A percentile compares a stretch with the other conserved stretches of the same genome.
phyloP scores from a whole-genome alignment of 2,888 invertebrate species.

The Apoderus coryli region DNA sequence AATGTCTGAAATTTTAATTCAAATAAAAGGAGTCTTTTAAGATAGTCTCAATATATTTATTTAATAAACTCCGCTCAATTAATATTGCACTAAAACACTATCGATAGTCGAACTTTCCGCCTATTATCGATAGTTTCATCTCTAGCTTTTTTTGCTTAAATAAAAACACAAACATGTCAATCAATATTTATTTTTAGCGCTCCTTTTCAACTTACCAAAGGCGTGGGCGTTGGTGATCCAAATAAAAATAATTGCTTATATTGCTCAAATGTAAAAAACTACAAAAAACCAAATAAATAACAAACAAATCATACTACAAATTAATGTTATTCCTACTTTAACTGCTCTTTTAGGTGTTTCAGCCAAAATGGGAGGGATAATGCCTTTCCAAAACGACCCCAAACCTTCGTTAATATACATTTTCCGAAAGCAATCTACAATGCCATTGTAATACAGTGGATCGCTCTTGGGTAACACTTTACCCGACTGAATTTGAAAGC shows the following conservation, averaged over 20 bases:
- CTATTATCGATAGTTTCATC: too few relatives aligned
- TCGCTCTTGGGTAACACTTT: conserved; percentile 30
- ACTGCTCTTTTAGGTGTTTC: conserved; percentile 92
- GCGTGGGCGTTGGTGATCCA: conserved; percentile 58
- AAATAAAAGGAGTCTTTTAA: conserved; percentile 1
- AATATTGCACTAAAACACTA: too few relatives aligned
- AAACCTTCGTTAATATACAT: conserved; percentile 79
- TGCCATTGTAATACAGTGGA: conserved; percentile 52
- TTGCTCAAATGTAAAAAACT: conserved; percentile 87
- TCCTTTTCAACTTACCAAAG: conserved; percentile 57
- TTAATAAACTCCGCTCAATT: too few relatives aligned
- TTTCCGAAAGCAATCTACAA: conserved; percentile 75
- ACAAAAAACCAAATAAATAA: conserved; percentile 23
- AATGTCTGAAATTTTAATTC: conserved; percentile 56
- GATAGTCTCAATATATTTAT: not conserved
- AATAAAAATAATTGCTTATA: conserved; percentile 77
- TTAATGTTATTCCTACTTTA: conserved; percentile 39
- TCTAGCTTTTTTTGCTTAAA: too few relatives aligned
- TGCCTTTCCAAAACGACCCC: conserved; percentile 83
- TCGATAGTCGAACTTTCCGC: too few relatives aligned
- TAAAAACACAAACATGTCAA: too few relatives aligned
- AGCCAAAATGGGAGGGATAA: conserved; percentile 81
- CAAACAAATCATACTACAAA: conserved; percentile 8
- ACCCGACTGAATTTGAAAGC: conserved; percentile 60
- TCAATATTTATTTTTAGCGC: too few relatives aligned